Evolutionary conservation across 2,797 vertebrate species (phyloP).

Genomic region (Darevskia mixta): DNA sequence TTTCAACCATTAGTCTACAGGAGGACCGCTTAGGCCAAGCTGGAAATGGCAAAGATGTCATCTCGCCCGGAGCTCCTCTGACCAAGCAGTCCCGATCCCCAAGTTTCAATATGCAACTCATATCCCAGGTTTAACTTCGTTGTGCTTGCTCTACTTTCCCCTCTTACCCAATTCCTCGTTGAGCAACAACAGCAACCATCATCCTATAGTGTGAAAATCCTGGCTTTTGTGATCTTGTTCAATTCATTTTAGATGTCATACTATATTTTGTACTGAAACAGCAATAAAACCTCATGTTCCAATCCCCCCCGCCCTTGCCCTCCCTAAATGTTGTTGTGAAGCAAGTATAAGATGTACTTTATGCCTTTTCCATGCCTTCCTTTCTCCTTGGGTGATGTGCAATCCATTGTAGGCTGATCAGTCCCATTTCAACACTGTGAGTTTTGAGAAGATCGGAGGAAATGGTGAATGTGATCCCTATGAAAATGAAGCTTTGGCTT

Average conservation of each 20-base stretch:
- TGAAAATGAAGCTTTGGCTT: constrained; percentile 80
- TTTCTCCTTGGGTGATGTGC: constrained; percentile 91
- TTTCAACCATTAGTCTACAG: constrained; percentile 94
- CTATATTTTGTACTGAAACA: constrained; percentile 86
- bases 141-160: constrained; percentile 59
- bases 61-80: constrained; percentile 89
- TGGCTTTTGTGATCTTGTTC: constrained; percentile 75
- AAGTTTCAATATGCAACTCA: constrained; percentile 99
- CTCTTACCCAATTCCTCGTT: constrained; percentile 77
- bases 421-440: constrained; percentile 87
- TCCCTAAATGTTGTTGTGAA: constrained; percentile 78
- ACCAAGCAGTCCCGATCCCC: constrained; percentile 97
- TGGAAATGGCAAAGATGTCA: constrained; percentile 89
- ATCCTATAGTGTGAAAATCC: constrained; percentile 76
- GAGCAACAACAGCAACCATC: constrained; percentile 67
- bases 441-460: constrained; percentile 76
- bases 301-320: constrained; percentile 57
- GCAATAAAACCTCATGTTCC: constrained; percentile 86
- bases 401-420: constrained; percentile 87
- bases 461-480: constrained; percentile 85
- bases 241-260: constrained; percentile 77
- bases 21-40: constrained; percentile 89
- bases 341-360: constrained; percentile 77
- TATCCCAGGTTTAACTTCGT: constrained; percentile 93
- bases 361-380: constrained; percentile 82